Evolutionary conservation across 2,888 invertebrate species (phyloP), one percentile per base, ranked within the genome.

Genomic region (Lasioglossum vierecki): DNA sequence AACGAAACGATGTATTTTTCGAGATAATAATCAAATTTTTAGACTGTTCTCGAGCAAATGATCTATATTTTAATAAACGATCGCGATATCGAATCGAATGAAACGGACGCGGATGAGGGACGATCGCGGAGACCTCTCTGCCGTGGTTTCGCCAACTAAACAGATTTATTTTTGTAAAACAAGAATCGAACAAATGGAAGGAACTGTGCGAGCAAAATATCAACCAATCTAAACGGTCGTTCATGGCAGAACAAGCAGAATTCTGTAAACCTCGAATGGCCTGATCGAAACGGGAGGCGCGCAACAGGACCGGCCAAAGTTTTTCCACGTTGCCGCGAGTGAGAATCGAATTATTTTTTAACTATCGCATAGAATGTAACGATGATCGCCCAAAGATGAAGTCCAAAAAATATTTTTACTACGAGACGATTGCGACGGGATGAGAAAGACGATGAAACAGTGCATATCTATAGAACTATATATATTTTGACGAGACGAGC

Each of bases 341-440:
- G 82, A 84, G 80, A 71, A 88, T 83, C 72, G 79, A 89, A 91
- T 90, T 89, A 89, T 90, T 91, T 92, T 90, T 88, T 90, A 91
- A 88, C 79, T 72, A 73, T 39, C 44, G 35, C 66, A 76, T 57
- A 78, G 75, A 76, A 41, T 77, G 41, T 92, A 53, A 89, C 86
- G 85, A 93, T 90, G 92, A 91, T 92, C 90, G 91, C 91, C 93
- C 94, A 94, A 94, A 94, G 93, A 94, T 93, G 83, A 92, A 92
- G 86, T 89, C 94, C 94, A 94, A 94, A 94, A 89, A 94, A 94
- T 92, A 93, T 93, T 93, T 94, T 93, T 92, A 93, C 87, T 92
- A 91, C 83, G 71, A 87, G 76, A 84, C 46, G 80, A 83, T 81
- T 81, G 80, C 79, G 53, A 84, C 77, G 76, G 73, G 72, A 66